These are phyloP conservation scores for Camponotus vicinus DNA, from an alignment of 1,140 invertebrate species.

Conservation along the genomic window DNA sequence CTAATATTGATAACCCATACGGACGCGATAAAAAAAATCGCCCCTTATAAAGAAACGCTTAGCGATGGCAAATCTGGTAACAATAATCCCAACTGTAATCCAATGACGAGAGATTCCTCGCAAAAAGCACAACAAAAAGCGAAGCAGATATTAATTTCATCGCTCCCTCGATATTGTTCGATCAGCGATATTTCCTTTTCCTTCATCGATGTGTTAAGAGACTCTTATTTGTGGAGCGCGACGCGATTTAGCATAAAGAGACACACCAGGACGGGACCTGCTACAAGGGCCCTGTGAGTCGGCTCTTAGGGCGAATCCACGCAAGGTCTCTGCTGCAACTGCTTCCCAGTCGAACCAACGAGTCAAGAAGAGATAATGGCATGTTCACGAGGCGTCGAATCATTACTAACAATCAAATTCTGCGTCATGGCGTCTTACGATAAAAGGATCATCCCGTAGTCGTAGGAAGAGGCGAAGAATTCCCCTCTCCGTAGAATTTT, in stretches of 20 bases:
- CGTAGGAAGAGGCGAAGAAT: neutral
- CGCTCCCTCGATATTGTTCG: neutral
- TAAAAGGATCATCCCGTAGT: slow-evolving; percentile 31
- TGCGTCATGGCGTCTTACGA: slow-evolving; percentile 36
- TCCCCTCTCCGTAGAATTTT: neutral
- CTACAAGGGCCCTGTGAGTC: slow-evolving; percentile 43
- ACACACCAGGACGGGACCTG: slow-evolving; percentile 25
- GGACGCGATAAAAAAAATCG: slow-evolving; percentile 39
- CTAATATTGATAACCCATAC: slow-evolving; percentile 49
- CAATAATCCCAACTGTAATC: slow-evolving; percentile 37
- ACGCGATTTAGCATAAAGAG: slow-evolving; percentile 36
- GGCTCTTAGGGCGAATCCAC: slow-evolving; percentile 64
- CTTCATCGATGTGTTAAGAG: neutral
- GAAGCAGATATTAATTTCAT: slow-evolving; percentile 12
- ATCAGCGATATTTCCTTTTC: neutral
- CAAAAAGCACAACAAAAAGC: neutral
- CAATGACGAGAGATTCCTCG: slow-evolving; percentile 38
- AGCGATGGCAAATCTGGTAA: slow-evolving; percentile 21
- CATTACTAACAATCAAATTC: slow-evolving; percentile 60
- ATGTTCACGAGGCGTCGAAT: slow-evolving; percentile 63
- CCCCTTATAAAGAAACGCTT: slow-evolving; percentile 22
- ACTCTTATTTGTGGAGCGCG: neutral
- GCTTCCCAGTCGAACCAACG: slow-evolving; percentile 65
- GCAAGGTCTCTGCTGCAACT: slow-evolving; percentile 52
- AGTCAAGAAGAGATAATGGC: slow-evolving; percentile 61